Evolutionary conservation across 2,113 vertebrate species (phyloP).

Genomic region (Lates calcarifer): DNA sequence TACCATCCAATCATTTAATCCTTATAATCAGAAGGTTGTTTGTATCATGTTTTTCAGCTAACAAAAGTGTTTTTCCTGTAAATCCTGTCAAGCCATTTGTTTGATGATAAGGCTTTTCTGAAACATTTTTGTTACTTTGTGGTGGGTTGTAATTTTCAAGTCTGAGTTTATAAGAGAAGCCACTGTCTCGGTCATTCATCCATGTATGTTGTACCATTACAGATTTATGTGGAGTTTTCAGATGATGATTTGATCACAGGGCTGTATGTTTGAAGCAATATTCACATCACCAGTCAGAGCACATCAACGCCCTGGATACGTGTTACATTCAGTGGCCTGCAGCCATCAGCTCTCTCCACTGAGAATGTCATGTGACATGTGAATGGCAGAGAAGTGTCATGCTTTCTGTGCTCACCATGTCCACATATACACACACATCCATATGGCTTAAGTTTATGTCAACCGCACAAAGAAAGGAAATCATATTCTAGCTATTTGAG

Average conservation of each 20-base stretch:
- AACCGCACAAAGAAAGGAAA: background rate
- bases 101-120: too few species aligned
- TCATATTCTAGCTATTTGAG: background rate
- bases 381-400: conserved; percentile 17
- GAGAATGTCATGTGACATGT: conserved; percentile 48
- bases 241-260: conserved; percentile 8
- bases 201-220: background rate
- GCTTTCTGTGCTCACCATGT: background rate
- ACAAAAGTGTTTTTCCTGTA: too few species aligned
- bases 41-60: too few species aligned
- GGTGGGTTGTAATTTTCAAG: too few species aligned
- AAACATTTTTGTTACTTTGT: too few species aligned
- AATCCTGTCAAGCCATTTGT: too few species aligned
- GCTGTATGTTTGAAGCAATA: conserved; percentile 12
- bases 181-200: background rate
- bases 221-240: conserved; percentile 3
- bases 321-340: conserved; percentile 40
- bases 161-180: background rate
- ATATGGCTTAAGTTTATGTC: background rate
- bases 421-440: background rate
- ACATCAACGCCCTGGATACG: conserved; percentile 36
- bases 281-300: conserved; percentile 20
- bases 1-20: too few species aligned
- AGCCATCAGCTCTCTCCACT: conserved; percentile 28
- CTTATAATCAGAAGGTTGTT: too few species aligned